Percentiles rank a stretch among this genome's conserved stretches.
Evolutionary conservation across 2,113 vertebrate genomes (phyloP).

Genomic region (Uropsilus gracilis): DNA sequence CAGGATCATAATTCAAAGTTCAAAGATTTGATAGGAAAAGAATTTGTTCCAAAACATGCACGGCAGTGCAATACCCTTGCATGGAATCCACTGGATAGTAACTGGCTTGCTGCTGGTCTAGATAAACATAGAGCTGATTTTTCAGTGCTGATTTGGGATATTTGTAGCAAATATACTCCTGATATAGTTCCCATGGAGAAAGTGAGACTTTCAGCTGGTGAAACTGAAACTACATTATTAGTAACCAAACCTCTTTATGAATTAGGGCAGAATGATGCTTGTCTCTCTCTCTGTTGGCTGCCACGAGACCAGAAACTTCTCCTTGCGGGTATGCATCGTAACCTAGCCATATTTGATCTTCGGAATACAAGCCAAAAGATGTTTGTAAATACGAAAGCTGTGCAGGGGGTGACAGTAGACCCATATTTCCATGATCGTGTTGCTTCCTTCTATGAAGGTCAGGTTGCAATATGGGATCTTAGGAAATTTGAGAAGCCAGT

Average conservation of each 20-base stretch:
- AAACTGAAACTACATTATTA: conserved; percentile 91
- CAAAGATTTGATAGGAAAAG: conserved; percentile 96
- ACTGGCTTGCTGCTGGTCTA: conserved; percentile 95
- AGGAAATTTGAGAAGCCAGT: conserved; percentile 99
- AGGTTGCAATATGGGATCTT: conserved; percentile 99
- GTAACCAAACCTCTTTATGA: conserved; percentile 98
- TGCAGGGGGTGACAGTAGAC: conserved; percentile 97
- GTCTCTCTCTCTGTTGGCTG: conserved; percentile 98
- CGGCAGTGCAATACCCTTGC: conserved; percentile 98
- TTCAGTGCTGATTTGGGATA: conserved; percentile 98
- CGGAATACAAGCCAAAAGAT: conserved; percentile 99
- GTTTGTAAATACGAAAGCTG: conserved; percentile 98
- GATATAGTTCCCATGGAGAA: conserved; percentile 93
- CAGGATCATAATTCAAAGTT: conserved; percentile 97
- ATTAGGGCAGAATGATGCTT: conserved; percentile 97
- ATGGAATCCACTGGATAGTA: conserved; percentile 97
- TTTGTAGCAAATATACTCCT: conserved; percentile 95
- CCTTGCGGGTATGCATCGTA: conserved; percentile 97
- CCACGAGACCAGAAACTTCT: conserved; percentile 97
- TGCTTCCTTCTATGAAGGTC: conserved; percentile 98
- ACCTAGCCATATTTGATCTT: conserved; percentile 97
- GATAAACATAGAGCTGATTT: conserved; percentile 99
- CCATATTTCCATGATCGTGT: conserved; percentile 96
- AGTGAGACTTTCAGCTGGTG: conserved; percentile 92
- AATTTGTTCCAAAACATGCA: conserved; percentile 98